These are phyloP conservation scores for Pocillopora grandis DNA, from an alignment of 92 coral and sea anemone genomes.

Conservation along the genomic window DNA sequence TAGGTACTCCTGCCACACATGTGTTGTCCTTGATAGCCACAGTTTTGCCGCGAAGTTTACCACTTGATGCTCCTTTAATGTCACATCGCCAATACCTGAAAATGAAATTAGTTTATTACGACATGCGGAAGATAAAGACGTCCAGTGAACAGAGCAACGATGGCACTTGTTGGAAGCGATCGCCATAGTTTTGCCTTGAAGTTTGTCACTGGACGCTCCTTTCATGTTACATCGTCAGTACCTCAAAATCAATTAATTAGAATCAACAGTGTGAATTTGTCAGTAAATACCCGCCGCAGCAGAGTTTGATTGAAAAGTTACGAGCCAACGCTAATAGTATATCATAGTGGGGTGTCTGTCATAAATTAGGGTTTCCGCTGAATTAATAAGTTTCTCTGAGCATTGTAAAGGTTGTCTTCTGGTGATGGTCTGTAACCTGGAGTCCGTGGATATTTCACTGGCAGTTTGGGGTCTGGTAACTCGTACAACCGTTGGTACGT, in stretches of 20 bases:
- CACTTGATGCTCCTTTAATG: conserved; percentile 40
- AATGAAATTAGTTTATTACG: neutral
- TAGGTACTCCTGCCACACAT: conserved; percentile 84
- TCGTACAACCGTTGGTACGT: conserved; percentile 56
- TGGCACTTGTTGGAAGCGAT: no score
- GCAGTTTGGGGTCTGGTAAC: conserved; percentile 42
- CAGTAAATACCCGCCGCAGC: no score
- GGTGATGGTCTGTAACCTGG: no score
- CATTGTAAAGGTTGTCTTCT: conserved; percentile 69
- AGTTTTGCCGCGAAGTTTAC: conserved; percentile 50
- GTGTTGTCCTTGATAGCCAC: conserved; percentile 83
- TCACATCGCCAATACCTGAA: conserved; percentile 42
- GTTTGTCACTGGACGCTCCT: conserved; percentile 78
- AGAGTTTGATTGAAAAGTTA: no score
- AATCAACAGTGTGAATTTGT: no score
- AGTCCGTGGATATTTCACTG: no score
- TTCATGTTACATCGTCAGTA: conserved; percentile 75
- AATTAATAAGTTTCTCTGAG: conserved; percentile 7
- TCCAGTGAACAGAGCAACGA: no score
- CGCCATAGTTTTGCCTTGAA: conserved; percentile 45
- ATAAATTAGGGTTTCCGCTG: no score
- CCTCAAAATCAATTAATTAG: conserved; percentile 33
- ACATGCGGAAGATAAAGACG: neutral
- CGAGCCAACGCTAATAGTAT: no score
- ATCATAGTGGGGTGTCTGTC: no score